These are phyloP conservation scores for Ptychochromis oligacanthus DNA, from an alignment of 2,113 vertebrate genomes.

Conservation along the genomic window DNA sequence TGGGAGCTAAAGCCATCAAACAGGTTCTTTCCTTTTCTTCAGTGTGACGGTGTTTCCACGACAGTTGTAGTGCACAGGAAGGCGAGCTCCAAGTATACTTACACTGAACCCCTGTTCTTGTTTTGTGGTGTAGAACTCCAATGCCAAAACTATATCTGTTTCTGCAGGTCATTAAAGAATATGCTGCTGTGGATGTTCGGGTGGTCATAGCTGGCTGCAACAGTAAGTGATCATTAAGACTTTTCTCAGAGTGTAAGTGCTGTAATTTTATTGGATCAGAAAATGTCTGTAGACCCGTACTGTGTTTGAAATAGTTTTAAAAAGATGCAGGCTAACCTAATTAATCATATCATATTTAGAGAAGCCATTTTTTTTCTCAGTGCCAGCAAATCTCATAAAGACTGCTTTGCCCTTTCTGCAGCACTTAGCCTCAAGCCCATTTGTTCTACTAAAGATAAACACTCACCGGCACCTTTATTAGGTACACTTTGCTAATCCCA, in stretches of 20 bases:
- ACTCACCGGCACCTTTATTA: too few species aligned
- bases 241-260: not conserved
- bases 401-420: too few species aligned
- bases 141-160: not conserved
- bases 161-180: constrained; percentile 91
- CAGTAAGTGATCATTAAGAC: constrained; percentile 76
- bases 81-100: not conserved
- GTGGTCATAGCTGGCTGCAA: constrained; percentile 88
- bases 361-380: too few species aligned
- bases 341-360: too few species aligned
- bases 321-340: not conserved
- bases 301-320: not conserved
- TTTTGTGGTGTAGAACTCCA: not conserved
- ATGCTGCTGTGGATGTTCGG: constrained; percentile 83
- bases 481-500: too few species aligned
- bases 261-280: not conserved
- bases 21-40: constrained; percentile 66
- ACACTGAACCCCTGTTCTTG: not conserved
- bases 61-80: not conserved
- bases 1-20: constrained; percentile 92
- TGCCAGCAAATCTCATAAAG: too few species aligned
- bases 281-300: not conserved
- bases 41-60: too few species aligned
- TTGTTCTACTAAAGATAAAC: too few species aligned
- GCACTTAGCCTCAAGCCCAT: too few species aligned